These are phyloP conservation scores for Salvelinus sp. DNA, from an alignment of 2,113 vertebrate species.

Conservation along the genomic window DNA sequence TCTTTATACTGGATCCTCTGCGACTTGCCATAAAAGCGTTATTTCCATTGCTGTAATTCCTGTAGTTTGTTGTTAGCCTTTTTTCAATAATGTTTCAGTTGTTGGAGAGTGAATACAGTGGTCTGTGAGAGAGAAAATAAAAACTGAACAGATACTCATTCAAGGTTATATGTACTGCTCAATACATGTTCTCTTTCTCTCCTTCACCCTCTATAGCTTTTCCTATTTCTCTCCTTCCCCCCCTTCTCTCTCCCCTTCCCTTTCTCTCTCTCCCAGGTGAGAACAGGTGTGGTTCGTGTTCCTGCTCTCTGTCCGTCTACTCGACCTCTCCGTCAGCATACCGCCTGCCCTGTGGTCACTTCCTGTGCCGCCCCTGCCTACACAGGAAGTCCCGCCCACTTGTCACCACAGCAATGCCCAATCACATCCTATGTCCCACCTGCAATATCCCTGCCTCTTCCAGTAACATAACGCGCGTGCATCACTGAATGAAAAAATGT, in stretches of 20 bases:
- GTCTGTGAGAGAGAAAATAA: background rate
- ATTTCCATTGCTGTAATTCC: too few species aligned
- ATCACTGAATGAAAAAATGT: conserved; percentile 70
- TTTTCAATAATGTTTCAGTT: too few species aligned
- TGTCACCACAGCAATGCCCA: conserved; percentile 47
- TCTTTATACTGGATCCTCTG: background rate
- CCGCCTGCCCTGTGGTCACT: conserved; percentile 85
- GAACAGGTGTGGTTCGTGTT: conserved; percentile 77
- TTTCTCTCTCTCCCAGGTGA: conserved; percentile 48
- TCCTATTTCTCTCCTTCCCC: background rate
- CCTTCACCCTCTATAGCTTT: background rate
- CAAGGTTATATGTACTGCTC: background rate
- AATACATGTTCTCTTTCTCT: background rate
- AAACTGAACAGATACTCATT: background rate
- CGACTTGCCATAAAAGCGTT: too few species aligned
- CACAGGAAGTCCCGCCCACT: conserved; percentile 60
- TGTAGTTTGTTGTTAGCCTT: too few species aligned
- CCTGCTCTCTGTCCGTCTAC: conserved; percentile 80
- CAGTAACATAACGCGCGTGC: conserved; percentile 81
- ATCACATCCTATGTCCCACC: conserved; percentile 66
- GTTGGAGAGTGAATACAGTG: too few species aligned
- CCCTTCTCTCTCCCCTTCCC: background rate
- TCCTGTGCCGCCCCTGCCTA: conserved; percentile 85
- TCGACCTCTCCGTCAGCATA: conserved; percentile 77
- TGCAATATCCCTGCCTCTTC: conserved; percentile 73